Conservation (phyloP, 2,797 vertebrate species). For the Chelonia mydas region DNA sequence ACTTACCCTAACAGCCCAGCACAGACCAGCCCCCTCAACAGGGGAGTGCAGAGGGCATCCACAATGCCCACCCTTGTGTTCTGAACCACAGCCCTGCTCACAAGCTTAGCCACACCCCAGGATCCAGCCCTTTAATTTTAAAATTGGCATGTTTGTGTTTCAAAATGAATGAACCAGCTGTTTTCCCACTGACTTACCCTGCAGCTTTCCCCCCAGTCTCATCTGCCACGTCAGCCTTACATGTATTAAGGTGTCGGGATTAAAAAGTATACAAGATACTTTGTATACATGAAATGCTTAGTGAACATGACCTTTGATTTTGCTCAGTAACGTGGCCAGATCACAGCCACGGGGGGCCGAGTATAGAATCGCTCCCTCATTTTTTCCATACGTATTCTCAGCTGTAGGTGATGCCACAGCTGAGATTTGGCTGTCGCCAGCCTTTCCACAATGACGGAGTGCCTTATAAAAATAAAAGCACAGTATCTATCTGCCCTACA, state of each 20-base stretch:
- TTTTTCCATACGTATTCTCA: background rate
- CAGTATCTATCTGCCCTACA: rapidly evolving
- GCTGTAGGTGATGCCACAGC: background rate
- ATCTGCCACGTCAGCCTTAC: background rate
- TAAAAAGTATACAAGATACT: background rate
- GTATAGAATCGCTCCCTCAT: background rate
- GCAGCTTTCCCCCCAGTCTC: background rate
- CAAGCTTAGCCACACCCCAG: background rate
- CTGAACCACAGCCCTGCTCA: background rate
- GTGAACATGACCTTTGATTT: background rate
- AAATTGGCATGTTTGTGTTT: background rate
- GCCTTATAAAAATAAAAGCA: background rate
- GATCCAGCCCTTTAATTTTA: background rate
- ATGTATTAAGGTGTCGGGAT: background rate
- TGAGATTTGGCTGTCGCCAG: background rate
- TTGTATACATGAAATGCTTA: background rate
- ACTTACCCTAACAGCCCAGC: background rate
- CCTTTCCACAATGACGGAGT: background rate
- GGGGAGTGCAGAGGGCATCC: background rate
- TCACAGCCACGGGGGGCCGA: background rate
- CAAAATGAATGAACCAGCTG: background rate
- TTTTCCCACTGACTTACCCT: background rate
- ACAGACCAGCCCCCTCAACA: background rate
- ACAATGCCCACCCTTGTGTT: background rate
- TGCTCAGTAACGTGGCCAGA: background rate